Evolutionary conservation across 2,888 invertebrate genomes (phyloP), one percentile per base, ranked within the genome.

Genomic region (Lepidocyrtinus sp.): DNA sequence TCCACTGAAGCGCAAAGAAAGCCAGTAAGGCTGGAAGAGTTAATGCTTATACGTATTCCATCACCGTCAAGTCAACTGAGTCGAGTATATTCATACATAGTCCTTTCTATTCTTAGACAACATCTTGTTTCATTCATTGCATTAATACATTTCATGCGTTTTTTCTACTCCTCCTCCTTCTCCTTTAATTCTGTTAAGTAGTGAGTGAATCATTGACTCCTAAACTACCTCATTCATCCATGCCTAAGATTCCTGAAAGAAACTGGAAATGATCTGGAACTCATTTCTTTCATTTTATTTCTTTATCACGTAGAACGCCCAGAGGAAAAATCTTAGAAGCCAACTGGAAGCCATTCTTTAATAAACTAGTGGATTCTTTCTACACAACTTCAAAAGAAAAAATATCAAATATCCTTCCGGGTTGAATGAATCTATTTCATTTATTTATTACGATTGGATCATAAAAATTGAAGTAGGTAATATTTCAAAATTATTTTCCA

Each of bases 261-360:
- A 65, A 46, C 67, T 74, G 80, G 80, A 80, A 80, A 80, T 80
- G 74, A 80, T 65, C 65, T 75, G 74, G 80, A 80, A 80, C 80
- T 79, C 69, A 64, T 69, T 80, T 65, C 70, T 21, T 70, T 70
- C 19, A 45, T 24, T 73, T 3, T 36, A 50, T 55, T 25, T 70
- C 65, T 26, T 2, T 7, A n/a, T 12, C 7, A 65, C 2, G 27
- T 26, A 27, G 17, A 26, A 15, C 9, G n/a, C 65, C 7, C 25
- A 50, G 50, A 50, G 15, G 50, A 50, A 50, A 50, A n/a, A n/a
- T 50, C 2, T 17, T 12, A 50, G 2, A 50, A 50, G 15, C 50
- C 50, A 50, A 50, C 5, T 7, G n/a, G n/a, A n/a, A n/a, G n/a
- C n/a, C n/a, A n/a, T n/a, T n/a, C n/a, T n/a, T n/a, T n/a, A n/a